A percentile compares a stretch with the other conserved stretches of the same genome.
Conservation (phyloP, 1,140 invertebrate species). For the Harpegnathos saltator region DNA sequence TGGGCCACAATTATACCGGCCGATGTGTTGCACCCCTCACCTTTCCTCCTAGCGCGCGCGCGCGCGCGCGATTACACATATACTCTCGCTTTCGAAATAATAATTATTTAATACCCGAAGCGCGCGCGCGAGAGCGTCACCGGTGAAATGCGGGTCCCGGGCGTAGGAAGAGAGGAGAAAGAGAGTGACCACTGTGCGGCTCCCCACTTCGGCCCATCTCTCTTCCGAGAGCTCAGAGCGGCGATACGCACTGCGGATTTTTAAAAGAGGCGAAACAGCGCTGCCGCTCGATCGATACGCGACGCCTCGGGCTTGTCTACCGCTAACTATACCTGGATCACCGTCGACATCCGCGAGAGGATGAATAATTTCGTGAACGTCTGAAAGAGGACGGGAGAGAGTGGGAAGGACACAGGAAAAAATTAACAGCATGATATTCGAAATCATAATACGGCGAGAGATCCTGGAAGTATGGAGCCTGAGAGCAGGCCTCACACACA, state of each 20-base stretch:
- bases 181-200: conserved; percentile 59
- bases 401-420: no score
- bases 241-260: conserved; percentile 12
- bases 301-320: no score
- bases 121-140: conserved; percentile 18
- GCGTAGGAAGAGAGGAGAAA: neutral
- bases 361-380: no score
- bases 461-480: no score
- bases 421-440: no score
- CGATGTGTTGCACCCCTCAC: conserved; percentile 7
- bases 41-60: conserved; percentile 62
- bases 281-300: no score
- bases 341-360: no score
- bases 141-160: conserved; percentile 67
- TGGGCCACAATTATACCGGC: conserved; percentile 74
- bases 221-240: conserved; percentile 4
- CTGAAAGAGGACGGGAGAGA: no score
- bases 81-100: conserved; percentile 82
- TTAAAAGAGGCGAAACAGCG: neutral
- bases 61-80: conserved; percentile 64
- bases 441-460: no score
- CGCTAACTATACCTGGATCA: no score
- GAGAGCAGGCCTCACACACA: no score
- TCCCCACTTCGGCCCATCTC: conserved; percentile 46
- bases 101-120: conserved; percentile 81